These are phyloP conservation scores for Rhabdophis nuchalis DNA, from an alignment of 2,797 vertebrate genomes.

Conservation along the genomic window DNA sequence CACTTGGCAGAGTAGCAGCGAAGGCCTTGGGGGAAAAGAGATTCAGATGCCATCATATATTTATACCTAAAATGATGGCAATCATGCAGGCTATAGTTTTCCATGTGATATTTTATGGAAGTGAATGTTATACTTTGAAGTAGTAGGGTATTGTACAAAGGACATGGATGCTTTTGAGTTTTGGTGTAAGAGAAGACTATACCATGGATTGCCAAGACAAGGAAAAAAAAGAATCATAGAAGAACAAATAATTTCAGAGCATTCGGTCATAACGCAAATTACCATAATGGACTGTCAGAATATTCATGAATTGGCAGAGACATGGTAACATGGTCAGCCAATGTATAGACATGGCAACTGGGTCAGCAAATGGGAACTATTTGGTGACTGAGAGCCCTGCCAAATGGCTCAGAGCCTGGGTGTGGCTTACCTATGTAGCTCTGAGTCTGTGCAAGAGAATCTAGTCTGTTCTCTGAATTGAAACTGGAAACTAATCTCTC, in stretches of 20 bases:
- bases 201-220: too few species aligned
- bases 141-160: not conserved
- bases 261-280: not conserved
- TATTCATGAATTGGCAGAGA: too few species aligned
- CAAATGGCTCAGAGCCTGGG: too few species aligned
- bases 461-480: too few species aligned
- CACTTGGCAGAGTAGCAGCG: not conserved
- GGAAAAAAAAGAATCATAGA: not conserved
- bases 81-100: not conserved
- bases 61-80: not conserved
- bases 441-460: too few species aligned
- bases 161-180: not conserved
- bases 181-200: not conserved
- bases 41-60: not conserved
- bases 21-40: not conserved
- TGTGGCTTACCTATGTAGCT: too few species aligned
- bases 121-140: not conserved
- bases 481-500: too few species aligned
- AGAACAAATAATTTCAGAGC: not conserved
- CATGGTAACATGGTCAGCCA: too few species aligned
- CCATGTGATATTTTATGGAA: not conserved
- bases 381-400: too few species aligned
- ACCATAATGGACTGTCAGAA: not conserved
- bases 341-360: too few species aligned
- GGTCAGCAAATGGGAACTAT: too few species aligned